phyloP scores from a whole-genome alignment of 2,888 invertebrate genomes.

The Pherbina coryleti region DNA sequence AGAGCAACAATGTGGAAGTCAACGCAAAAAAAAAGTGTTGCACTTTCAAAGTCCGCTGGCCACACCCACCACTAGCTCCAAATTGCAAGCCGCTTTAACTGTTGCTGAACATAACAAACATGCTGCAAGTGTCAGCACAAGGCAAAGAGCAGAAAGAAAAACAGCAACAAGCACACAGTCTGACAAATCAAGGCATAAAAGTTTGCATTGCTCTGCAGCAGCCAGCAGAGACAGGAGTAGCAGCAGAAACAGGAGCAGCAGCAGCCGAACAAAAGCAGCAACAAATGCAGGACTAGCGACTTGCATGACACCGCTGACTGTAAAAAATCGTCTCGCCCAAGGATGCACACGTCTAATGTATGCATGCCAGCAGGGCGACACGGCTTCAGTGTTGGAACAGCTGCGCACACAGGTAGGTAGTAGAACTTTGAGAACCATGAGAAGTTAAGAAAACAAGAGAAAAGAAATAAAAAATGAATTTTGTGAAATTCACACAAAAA shows the following conservation, averaged over 20 bases:
- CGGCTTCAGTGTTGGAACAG: conserved; percentile 80
- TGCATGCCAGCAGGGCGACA: conserved; percentile 90
- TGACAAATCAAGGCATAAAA: background rate
- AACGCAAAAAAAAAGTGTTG: conserved; percentile 37
- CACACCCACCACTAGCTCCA: background rate
- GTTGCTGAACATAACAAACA: background rate
- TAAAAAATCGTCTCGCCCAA: conserved; percentile 70
- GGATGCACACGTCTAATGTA: conserved; percentile 91
- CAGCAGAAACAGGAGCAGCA: conserved; percentile 19
- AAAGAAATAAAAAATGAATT: background rate
- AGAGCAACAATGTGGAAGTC: conserved; percentile 15
- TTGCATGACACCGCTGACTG: conserved; percentile 35
- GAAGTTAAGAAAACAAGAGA: background rate
- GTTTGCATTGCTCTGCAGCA: background rate
- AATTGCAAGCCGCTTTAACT: background rate
- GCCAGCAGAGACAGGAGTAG: conserved; percentile 9
- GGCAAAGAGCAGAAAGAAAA: conserved; percentile 7
- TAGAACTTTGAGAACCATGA: too few relatives aligned
- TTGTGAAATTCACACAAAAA: background rate
- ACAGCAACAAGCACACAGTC: conserved; percentile 27
- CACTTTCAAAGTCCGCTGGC: conserved; percentile 17
- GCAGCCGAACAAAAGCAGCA: conserved; percentile 29
- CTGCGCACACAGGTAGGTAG: conserved; percentile 79
- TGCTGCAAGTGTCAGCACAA: background rate
- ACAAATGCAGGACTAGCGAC: conserved; percentile 16